Percentiles rank a stretch among this genome's conserved stretches.
Evolutionary conservation across 2,113 vertebrate species (phyloP).

Genomic region (Abramis brama): DNA sequence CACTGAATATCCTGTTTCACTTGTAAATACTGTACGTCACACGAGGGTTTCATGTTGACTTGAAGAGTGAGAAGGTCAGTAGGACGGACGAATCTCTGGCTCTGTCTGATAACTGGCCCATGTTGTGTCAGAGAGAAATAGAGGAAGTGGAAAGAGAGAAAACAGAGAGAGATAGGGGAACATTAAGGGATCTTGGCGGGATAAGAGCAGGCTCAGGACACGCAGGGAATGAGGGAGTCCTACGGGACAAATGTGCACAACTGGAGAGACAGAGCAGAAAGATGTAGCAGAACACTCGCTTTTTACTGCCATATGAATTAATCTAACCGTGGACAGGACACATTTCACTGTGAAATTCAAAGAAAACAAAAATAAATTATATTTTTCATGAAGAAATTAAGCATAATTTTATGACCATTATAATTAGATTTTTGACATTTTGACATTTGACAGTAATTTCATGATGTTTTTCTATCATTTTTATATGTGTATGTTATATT

Average conservation of each 20-base stretch:
- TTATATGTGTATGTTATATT: background rate
- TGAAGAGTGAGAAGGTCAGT: conserved; percentile 74
- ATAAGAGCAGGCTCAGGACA: background rate
- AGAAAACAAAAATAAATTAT: background rate
- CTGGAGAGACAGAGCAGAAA: conserved; percentile 27
- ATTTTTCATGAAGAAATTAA: background rate
- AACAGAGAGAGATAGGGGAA: background rate
- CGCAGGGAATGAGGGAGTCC: background rate
- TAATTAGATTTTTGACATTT: background rate
- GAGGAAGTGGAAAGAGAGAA: conserved; percentile 35
- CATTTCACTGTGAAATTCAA: background rate
- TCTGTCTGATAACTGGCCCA: conserved; percentile 56
- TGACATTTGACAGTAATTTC: background rate
- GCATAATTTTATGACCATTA: background rate
- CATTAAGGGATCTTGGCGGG: background rate
- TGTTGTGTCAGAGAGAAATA: conserved; percentile 41
- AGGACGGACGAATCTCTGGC: conserved; percentile 60
- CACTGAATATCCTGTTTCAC: background rate
- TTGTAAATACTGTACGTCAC: conserved; percentile 25
- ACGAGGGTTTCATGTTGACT: conserved; percentile 68
- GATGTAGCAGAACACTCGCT: background rate
- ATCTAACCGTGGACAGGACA: background rate
- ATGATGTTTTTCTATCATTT: background rate
- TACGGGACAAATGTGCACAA: background rate
- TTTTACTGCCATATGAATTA: background rate